phyloP scores from a whole-genome alignment of 53 echinoderm and acorn worm species.

The Antedon mediterranea region DNA sequence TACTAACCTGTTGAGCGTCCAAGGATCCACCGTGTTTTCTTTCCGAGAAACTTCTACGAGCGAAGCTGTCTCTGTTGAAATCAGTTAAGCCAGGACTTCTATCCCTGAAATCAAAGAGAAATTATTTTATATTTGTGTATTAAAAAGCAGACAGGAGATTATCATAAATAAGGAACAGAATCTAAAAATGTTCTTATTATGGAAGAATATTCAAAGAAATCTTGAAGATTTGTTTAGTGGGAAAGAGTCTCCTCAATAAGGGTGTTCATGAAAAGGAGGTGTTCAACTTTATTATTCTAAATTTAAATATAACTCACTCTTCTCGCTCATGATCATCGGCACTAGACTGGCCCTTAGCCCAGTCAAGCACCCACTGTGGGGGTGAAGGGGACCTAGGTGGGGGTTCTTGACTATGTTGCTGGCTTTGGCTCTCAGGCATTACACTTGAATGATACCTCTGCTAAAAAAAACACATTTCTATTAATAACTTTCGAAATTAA shows the following conservation, averaged over 20 bases:
- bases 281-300: no score
- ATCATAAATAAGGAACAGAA: no score
- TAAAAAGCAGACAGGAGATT: no score
- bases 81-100: slow-evolving; percentile 4
- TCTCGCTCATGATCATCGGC: slow-evolving; percentile 16
- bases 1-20: slow-evolving; percentile 74
- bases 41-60: slow-evolving; percentile 84
- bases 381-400: slow-evolving; percentile 51
- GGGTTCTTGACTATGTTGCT: background rate
- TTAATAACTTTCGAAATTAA: no score
- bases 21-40: slow-evolving; percentile 81
- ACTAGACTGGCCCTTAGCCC: slow-evolving; percentile 24
- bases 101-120: background rate
- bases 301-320: slow-evolving; percentile 50
- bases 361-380: slow-evolving; percentile 78
- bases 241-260: no score
- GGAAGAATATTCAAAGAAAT: no score
- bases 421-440: background rate
- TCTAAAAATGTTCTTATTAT: no score
- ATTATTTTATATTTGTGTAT: no score
- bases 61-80: slow-evolving; percentile 77
- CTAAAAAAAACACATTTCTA: background rate
- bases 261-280: no score
- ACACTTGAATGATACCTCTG: background rate
- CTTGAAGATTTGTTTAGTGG: no score